Percentiles rank a stretch among this genome's conserved stretches.
These are phyloP conservation scores for Archocentrus centrarchus DNA, from an alignment of 2,113 vertebrate species.

Conservation along the genomic window DNA sequence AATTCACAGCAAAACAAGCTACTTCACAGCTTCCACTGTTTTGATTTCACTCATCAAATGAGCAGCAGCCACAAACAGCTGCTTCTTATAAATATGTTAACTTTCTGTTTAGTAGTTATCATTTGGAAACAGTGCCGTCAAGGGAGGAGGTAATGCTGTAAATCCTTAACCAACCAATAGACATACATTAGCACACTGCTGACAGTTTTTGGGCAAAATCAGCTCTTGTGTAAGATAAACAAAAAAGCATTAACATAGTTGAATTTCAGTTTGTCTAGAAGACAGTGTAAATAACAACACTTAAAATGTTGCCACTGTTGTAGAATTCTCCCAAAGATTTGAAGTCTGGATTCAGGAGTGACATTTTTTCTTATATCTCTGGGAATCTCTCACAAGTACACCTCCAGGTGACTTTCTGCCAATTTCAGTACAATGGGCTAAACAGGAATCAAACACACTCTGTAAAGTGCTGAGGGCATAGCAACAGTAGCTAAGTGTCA, in stretches of 20 bases:
- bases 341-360: background rate
- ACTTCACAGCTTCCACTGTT: background rate
- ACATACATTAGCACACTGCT: background rate
- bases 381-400: background rate
- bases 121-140: background rate
- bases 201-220: background rate
- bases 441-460: background rate
- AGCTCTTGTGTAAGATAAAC: rapidly evolving
- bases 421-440: background rate
- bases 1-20: background rate
- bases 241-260: background rate
- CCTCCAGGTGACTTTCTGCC: background rate
- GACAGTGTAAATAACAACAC: background rate
- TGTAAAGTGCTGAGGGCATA: background rate
- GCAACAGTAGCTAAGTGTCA: background rate
- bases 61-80: background rate
- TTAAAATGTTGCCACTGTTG: background rate
- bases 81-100: background rate
- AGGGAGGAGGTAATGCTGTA: background rate
- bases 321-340: background rate
- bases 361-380: background rate
- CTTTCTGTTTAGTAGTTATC: background rate
- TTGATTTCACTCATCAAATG: background rate
- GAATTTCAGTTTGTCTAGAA: background rate
- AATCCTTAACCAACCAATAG: background rate